These are phyloP conservation scores for Hydractinia symbiolongicarpus DNA, from an alignment of 30 jellyfish, hydroid and myxozoan genomes.

Conservation along the genomic window DNA sequence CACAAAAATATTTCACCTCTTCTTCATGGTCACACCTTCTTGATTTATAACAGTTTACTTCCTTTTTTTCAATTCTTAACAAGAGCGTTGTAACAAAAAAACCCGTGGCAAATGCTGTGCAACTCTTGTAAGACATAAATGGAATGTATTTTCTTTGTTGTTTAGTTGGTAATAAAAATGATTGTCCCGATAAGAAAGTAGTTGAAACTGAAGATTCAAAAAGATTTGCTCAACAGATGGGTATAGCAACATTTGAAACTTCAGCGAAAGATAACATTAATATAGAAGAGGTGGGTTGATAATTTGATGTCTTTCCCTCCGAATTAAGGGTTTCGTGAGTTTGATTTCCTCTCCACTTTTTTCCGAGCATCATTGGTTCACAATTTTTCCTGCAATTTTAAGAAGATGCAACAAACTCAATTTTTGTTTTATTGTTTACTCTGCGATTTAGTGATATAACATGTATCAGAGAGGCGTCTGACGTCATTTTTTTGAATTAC, in stretches of 20 bases:
- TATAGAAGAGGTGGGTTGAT: slow-evolving; percentile 70
- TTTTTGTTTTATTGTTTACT: too few species aligned
- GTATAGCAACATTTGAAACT: slow-evolving; percentile 78
- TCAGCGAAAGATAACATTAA: slow-evolving; percentile 95
- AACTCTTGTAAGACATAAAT: too few species aligned
- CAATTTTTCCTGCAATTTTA: neutral
- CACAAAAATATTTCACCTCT: too few species aligned
- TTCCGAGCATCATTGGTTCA: neutral
- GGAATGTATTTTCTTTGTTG: neutral
- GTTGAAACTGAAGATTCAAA: slow-evolving; percentile 89
- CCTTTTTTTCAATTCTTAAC: too few species aligned
- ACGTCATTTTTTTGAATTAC: too few species aligned
- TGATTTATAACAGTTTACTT: neutral
- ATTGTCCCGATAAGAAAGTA: slow-evolving; percentile 70
- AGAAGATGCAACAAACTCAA: neutral
- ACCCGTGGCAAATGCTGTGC: too few species aligned
- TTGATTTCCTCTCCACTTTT: neutral
- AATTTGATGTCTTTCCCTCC: neutral
- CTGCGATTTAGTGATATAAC: too few species aligned
- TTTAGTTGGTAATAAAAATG: slow-evolving; percentile 92
- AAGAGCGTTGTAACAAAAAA: too few species aligned
- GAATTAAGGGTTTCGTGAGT: neutral
- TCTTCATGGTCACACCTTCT: neutral
- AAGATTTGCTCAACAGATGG: slow-evolving; percentile 89
- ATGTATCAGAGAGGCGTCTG: too few species aligned